Conservation (phyloP, 1,140 invertebrate genomes). For the Pemphigus obesinymphae region DNA sequence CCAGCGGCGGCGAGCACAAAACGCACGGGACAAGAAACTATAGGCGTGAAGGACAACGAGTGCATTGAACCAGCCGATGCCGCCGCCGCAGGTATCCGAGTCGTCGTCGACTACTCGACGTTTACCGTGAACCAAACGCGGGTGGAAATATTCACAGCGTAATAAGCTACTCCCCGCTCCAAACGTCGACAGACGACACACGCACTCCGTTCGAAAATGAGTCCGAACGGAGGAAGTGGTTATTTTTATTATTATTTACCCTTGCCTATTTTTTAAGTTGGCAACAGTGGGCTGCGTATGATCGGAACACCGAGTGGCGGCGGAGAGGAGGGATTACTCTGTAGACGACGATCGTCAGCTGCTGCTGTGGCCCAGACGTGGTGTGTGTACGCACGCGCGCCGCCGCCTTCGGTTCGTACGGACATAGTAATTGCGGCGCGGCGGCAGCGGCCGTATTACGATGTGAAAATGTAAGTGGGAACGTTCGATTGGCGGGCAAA, state of each 20-base stretch:
- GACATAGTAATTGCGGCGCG: neutral
- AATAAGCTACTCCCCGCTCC: too few relatives aligned
- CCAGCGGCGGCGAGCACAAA: neutral
- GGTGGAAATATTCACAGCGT: neutral
- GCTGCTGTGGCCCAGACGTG: neutral
- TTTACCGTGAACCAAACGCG: constrained; percentile 20
- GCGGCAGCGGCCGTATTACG: neutral
- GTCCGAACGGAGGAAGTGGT: neutral
- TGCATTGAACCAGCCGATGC: constrained; percentile 23
- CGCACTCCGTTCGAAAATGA: neutral
- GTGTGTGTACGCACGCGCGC: neutral
- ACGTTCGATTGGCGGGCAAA: constrained; percentile 5
- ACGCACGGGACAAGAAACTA: constrained; percentile 1
- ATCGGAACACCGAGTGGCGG: neutral
- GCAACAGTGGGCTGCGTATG: neutral
- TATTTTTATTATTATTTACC: neutral
- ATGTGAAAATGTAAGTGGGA: neutral
- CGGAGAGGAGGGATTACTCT: neutral
- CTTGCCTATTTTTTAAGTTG: neutral
- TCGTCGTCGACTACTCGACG: neutral
- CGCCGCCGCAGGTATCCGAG: neutral
- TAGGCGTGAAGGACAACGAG: constrained; percentile 37
- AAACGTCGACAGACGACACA: neutral
- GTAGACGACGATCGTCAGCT: neutral
- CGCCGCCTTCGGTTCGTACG: neutral